Evolutionary conservation across 2,888 invertebrate species (phyloP), one percentile per base, ranked within the genome.

Genomic region (Phyto melanocephala): DNA sequence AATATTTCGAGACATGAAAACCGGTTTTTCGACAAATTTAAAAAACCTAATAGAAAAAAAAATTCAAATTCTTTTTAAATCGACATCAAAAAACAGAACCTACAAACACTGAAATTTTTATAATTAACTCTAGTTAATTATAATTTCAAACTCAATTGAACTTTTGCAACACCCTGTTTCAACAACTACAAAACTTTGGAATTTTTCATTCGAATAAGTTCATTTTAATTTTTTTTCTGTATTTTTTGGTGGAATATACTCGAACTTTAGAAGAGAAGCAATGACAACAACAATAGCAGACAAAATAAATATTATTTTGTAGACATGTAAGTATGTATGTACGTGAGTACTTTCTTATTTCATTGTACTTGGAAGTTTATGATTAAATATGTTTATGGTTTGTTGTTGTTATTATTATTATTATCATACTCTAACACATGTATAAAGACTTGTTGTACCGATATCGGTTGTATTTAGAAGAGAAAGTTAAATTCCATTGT

Each of bases 401-500:
- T 56, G 40, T 71, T n/a, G 3, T 28, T 5, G 6, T 6, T 28
- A 5, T 28, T 28, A 3, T 28, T 28, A 17, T 40, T 60, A 58
- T 42, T 13, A 24, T 58, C 33, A 60, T 47, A 68, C 42, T 13
- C 22, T 35, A 28, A 28, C 40, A 35, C 20, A 33, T 33, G n/a
- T n/a, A 54, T 45, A 74, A 65, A 11, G 63, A 62, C 35, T 65
- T 33, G 15, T 22, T 40, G 62, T 70, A 35, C 35, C 52, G 52
- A 56, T 75, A 71, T 82, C 65, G 67, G 88, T 85, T 87, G 88
- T 77, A n/a, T n/a, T n/a, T n/a, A 87, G 87, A 88, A 87, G 89
- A 89, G 89, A 89, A 89, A 89, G 89, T 90, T 86, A 84, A 88
- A 86, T 89, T 88, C 88, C 89, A 86, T 71, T 82, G 86, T 74